These are phyloP conservation scores for Paraescarpia echinospica DNA, from an alignment of 1,140 invertebrate genomes.

Conservation along the genomic window DNA sequence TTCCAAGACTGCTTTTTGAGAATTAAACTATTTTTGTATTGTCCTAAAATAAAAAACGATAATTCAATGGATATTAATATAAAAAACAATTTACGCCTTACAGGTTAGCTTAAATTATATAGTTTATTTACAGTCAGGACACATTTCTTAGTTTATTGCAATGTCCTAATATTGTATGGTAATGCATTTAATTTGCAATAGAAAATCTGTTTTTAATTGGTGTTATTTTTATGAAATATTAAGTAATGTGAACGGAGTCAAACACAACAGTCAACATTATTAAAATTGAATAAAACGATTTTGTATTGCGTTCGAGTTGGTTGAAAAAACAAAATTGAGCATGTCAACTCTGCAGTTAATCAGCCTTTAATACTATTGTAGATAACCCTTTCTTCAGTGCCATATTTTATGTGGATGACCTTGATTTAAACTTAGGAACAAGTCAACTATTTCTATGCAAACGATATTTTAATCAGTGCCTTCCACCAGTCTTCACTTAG, in stretches of 20 bases:
- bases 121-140: too few species aligned
- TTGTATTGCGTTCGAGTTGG: not conserved
- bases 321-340: not conserved
- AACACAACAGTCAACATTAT: not conserved
- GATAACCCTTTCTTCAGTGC: not conserved
- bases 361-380: not conserved
- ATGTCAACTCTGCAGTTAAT: not conserved
- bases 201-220: too few species aligned
- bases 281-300: not conserved
- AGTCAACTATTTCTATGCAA: not conserved
- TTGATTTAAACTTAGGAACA: not conserved
- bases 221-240: too few species aligned
- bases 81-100: not conserved
- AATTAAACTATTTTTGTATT: not conserved
- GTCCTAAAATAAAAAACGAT: not conserved
- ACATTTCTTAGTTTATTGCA: too few species aligned
- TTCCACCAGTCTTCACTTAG: not conserved
- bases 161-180: too few species aligned
- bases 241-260: too few species aligned
- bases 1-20: not conserved
- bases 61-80: not conserved
- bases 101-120: too few species aligned
- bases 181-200: too few species aligned
- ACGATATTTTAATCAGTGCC: not conserved
- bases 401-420: not conserved